Conservation (phyloP, 2,113 vertebrate species). For the Meleagris gallopavo region DNA sequence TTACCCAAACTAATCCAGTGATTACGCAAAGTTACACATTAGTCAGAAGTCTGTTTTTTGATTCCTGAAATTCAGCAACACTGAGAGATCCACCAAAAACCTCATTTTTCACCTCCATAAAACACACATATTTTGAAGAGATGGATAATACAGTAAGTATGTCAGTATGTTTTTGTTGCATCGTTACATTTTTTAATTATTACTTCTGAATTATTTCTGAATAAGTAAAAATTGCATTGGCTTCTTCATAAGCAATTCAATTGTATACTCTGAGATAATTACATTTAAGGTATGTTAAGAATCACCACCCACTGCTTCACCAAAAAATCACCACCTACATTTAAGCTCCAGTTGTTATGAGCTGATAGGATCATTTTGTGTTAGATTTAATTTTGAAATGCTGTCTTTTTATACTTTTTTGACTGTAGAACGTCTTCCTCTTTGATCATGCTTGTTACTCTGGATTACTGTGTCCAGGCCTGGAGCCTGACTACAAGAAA, state of each 20-base stretch:
- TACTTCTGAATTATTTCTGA: neutral
- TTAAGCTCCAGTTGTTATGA: conserved; percentile 28
- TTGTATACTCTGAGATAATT: neutral
- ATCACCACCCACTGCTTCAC: neutral
- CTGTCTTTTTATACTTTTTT: neutral
- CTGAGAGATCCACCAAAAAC: neutral
- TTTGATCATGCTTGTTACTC: neutral
- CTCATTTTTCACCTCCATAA: neutral
- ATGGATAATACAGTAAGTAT: neutral
- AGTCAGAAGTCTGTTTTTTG: neutral
- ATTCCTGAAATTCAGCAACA: neutral
- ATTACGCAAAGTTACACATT: too few species aligned
- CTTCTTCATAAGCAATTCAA: neutral
- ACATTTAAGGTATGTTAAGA: conserved; percentile 26
- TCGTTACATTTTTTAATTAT: neutral
- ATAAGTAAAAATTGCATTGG: neutral
- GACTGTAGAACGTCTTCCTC: neutral
- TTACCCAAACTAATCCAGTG: neutral
- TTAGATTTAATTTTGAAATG: conserved; percentile 36
- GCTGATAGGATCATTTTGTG: neutral
- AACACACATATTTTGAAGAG: neutral
- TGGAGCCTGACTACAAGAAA: too few species aligned
- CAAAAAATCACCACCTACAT: conserved; percentile 27
- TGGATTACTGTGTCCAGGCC: too few species aligned
- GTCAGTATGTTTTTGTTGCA: neutral